Conservation (phyloP, 2,888 invertebrate species). For the Agonum fuliginosum region DNA sequence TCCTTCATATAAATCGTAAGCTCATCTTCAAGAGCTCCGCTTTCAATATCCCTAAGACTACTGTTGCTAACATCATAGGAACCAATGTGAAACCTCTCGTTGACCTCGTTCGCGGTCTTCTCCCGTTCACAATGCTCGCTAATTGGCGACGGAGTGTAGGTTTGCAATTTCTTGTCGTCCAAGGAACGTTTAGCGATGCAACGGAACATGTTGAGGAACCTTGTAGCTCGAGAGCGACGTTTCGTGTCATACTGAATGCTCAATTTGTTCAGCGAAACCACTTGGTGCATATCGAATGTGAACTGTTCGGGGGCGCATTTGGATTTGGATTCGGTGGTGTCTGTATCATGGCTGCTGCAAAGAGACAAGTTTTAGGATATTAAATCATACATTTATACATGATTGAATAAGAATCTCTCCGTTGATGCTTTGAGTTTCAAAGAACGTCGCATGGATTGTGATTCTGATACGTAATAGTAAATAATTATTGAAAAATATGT, state of each 20-base stretch:
- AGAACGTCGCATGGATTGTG: too few species aligned
- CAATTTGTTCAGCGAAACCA: slow-evolving; percentile 39
- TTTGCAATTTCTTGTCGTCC: slow-evolving; percentile 46
- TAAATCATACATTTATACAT: too few species aligned
- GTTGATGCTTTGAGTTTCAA: too few species aligned
- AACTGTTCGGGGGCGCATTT: neutral
- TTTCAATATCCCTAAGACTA: slow-evolving; percentile 71
- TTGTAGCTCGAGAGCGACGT: neutral
- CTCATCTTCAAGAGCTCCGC: slow-evolving; percentile 72
- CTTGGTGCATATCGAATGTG: slow-evolving; percentile 21
- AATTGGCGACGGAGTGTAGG: slow-evolving; percentile 19
- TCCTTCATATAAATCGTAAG: slow-evolving; percentile 70
- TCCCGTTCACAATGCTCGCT: slow-evolving; percentile 51
- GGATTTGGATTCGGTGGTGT: neutral
- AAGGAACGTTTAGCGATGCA: slow-evolving; percentile 36
- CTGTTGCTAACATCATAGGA: slow-evolving; percentile 72
- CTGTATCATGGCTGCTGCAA: slow-evolving; percentile 26
- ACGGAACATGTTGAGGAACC: slow-evolving; percentile 33
- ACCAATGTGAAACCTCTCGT: slow-evolving; percentile 65
- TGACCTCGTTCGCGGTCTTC: slow-evolving; percentile 62
- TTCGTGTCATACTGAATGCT: slow-evolving; percentile 7
- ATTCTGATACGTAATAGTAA: too few species aligned
- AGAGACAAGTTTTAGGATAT: neutral
- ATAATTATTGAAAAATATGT: too few species aligned
- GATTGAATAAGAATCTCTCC: too few species aligned